Base-by-base conservation (phyloP, 2,888 invertebrate species). In the Schizaphis graminum region DNA sequence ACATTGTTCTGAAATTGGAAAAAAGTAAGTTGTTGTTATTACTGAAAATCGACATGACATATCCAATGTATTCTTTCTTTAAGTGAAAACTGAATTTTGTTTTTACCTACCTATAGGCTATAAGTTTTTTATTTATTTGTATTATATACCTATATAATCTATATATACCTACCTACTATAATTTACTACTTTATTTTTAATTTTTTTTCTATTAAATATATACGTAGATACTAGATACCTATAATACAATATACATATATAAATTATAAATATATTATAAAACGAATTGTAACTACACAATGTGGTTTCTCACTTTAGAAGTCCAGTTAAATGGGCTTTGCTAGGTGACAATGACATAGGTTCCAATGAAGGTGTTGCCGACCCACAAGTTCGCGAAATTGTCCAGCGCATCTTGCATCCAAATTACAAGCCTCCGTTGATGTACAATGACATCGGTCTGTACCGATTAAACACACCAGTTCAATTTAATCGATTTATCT, bases 361-460 rank as follows among this genome's bases (percentile, higher is more conserved):
- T 94, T 96, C 96, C 56, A 96, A 96, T 67, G 96, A 96, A 95
- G 96, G 96, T 0, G 96, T 96, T 87, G 96, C 96, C 88, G 94
- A 96, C n/a, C 96, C 96, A 4, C 97, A 97, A 95, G 96, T 97
- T 89, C 96, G 97, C 92, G 95, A 95, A 10, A 95, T 97, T 1
- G 95, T 95, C 0, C 95, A 96, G 67, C 96, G 96, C 1, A 95
- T 97, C 0, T 95, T 96, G 0, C 97, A 97, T 95, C 97, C 97
- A 0, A 95, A 96, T 3, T 97, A 97, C 95, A 96, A 96, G 67
- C 96, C 96, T 0, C 96, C 97, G 0, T 96, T 96, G 0, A 96
- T 96, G 61, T 97, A 96, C 95, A 96, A 98, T 95, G 98, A 98
- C 95, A 97, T 98, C 94, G 97, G 97, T 0, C 95, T 98, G 16